These are phyloP conservation scores for Clanis bilineata DNA, from an alignment of 2,888 invertebrate species.

Conservation along the genomic window DNA sequence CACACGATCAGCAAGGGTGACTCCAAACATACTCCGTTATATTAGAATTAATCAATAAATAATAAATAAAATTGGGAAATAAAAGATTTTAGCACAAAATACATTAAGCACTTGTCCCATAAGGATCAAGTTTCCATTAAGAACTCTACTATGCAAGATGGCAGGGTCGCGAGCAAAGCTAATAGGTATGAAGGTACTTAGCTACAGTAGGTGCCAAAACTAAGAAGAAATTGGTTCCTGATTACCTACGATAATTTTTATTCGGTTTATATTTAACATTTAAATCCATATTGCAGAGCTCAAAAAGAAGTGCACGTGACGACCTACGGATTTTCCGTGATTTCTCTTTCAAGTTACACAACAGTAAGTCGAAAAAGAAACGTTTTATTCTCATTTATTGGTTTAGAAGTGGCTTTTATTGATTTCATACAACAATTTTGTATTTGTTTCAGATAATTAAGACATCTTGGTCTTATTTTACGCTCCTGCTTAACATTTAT, in stretches of 20 bases:
- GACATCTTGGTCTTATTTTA: conserved; percentile 69
- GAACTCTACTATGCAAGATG: too few species aligned
- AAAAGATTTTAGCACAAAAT: too few species aligned
- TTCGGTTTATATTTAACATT: conserved; percentile 1
- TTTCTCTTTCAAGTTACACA: conserved; percentile 59
- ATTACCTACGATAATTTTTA: too few species aligned
- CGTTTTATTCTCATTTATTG: not conserved
- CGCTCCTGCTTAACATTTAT: conserved; percentile 60
- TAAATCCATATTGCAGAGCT: conserved; percentile 43
- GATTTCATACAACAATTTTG: not conserved
- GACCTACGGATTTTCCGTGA: conserved; percentile 65
- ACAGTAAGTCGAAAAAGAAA: conserved; percentile 44
- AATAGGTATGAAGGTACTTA: too few species aligned
- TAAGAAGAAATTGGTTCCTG: too few species aligned
- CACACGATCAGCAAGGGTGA: too few species aligned
- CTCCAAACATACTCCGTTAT: too few species aligned
- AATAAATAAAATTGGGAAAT: too few species aligned
- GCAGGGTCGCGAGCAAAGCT: too few species aligned
- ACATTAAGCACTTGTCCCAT: too few species aligned
- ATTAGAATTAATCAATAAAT: too few species aligned
- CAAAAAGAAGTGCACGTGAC: conserved; percentile 61
- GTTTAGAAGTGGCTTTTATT: conserved; percentile 11
- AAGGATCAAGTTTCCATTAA: not conserved
- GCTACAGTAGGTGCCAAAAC: too few species aligned
- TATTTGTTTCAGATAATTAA: conserved; percentile 55